Evolutionary conservation across 2,888 invertebrate genomes (phyloP).

Genomic region (Cephus rjabovi): DNA sequence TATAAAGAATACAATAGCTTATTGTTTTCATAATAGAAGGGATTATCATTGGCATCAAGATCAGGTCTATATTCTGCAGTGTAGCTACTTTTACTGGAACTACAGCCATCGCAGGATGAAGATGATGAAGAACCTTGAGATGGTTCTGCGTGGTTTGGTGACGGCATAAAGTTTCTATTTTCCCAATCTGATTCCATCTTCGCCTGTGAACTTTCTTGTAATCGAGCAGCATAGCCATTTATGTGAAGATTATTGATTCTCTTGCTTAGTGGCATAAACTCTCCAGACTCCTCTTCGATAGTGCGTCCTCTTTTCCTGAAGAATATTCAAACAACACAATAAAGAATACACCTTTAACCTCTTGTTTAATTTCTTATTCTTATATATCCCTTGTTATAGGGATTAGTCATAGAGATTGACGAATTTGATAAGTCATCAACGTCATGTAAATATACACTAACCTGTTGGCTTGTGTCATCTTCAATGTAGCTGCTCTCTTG

Average conservation of each 20-base stretch:
- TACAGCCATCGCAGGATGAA: constrained; percentile 52
- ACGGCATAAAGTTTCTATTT: constrained; percentile 51
- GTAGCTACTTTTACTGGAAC: constrained; percentile 55
- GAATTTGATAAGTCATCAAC: constrained; percentile 29
- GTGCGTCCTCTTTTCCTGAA: constrained; percentile 82
- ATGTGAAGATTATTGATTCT: constrained; percentile 91
- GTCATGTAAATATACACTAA: constrained; percentile 49
- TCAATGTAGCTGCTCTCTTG: constrained; percentile 12
- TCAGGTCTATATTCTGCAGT: constrained; percentile 78
- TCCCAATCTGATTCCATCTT: constrained; percentile 55
- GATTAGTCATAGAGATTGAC: constrained; percentile 4
- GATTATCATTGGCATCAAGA: constrained; percentile 81
- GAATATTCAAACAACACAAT: constrained; percentile 33
- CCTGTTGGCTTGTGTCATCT: constrained; percentile 61
- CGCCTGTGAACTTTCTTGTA: constrained; percentile 45
- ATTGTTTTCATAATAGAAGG: constrained; percentile 87
- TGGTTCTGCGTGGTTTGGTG: constrained; percentile 59
- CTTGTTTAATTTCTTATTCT: neutral
- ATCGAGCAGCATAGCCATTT: constrained; percentile 67
- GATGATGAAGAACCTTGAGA: constrained; percentile 55
- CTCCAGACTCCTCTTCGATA: constrained; percentile 76
- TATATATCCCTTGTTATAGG: constrained; percentile 29
- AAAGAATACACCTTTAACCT: constrained; percentile 5
- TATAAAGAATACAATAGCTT: constrained; percentile 88
- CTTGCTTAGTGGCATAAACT: constrained; percentile 90